Evolutionary conservation across 64 coral and sea anemone species (phyloP).

Genomic region (Actinia tenebrosa): DNA sequence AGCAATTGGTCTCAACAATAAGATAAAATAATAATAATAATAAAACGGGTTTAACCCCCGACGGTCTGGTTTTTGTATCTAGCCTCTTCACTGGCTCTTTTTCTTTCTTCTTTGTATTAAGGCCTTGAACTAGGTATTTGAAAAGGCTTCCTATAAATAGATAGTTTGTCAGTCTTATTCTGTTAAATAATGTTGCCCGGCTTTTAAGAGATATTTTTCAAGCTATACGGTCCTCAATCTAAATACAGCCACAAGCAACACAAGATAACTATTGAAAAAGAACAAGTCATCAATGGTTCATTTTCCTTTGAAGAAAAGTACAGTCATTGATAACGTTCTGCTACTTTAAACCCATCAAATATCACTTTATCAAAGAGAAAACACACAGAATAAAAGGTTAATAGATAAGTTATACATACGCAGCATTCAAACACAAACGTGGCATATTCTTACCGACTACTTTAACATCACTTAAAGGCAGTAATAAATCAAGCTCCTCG

Average conservation of each 20-base stretch:
- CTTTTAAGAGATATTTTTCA: not conserved
- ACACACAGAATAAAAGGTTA: not conserved
- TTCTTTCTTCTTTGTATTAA: not conserved
- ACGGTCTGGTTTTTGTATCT: not conserved
- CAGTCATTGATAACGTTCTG: not conserved
- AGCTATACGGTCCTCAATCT: not conserved
- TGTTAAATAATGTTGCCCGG: not conserved
- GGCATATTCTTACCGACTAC: not conserved
- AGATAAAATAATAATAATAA: not conserved
- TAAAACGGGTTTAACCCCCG: not conserved
- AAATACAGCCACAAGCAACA: not conserved
- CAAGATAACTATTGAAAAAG: not conserved
- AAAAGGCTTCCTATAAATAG: not conserved
- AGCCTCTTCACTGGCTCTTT: too few species aligned
- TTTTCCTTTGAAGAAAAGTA: not conserved
- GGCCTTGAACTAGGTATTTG: not conserved
- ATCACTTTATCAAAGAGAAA: slow-evolving; percentile 11
- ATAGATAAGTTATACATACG: not conserved
- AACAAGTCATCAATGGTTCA: too few species aligned
- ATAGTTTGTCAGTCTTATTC: not conserved
- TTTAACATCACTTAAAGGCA: not conserved
- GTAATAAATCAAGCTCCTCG: not conserved
- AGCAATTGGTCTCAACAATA: not conserved
- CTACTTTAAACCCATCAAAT: not conserved
- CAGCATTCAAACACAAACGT: not conserved